Evolutionary conservation across 2,797 vertebrate species (phyloP).

Genomic region (Phoxinus dragarum): DNA sequence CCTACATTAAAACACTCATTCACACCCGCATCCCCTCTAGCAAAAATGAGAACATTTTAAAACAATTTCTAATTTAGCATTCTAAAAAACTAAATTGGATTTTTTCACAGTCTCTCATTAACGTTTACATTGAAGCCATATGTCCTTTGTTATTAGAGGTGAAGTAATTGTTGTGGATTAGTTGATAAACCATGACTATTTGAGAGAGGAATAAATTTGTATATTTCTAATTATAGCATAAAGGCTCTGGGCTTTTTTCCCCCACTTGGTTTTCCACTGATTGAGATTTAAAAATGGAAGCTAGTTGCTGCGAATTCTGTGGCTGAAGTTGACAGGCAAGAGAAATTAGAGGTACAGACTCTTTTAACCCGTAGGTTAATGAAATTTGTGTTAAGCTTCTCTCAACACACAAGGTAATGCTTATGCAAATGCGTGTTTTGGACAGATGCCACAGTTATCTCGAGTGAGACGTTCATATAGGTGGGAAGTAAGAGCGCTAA

Average conservation of each 20-base stretch:
- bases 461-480: conserved; percentile 42
- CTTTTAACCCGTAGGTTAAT: conserved; percentile 65
- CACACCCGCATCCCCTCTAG: conserved; percentile 16
- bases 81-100: conserved; percentile 18
- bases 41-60: not conserved
- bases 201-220: conserved; percentile 37
- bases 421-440: conserved; percentile 58
- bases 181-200: conserved; percentile 46
- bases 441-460: conserved; percentile 57
- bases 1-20: not conserved
- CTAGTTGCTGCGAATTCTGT: conserved; percentile 30
- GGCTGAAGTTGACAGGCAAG: conserved; percentile 55
- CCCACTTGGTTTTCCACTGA: conserved; percentile 31
- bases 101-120: conserved; percentile 41
- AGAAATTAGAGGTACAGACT: conserved; percentile 52
- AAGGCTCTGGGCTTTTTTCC: conserved; percentile 23
- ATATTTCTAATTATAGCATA: conserved; percentile 54
- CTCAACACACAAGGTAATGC: conserved; percentile 54
- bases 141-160: conserved; percentile 39
- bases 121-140: conserved; percentile 35
- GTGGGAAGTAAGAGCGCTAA: conserved; percentile 48
- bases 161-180: conserved; percentile 52
- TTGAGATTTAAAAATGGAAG: conserved; percentile 52
- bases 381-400: conserved; percentile 57
- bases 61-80: conserved; percentile 25